Base-by-base conservation (phyloP, 92 coral and sea anemone species). In the Porites evermanni region DNA sequence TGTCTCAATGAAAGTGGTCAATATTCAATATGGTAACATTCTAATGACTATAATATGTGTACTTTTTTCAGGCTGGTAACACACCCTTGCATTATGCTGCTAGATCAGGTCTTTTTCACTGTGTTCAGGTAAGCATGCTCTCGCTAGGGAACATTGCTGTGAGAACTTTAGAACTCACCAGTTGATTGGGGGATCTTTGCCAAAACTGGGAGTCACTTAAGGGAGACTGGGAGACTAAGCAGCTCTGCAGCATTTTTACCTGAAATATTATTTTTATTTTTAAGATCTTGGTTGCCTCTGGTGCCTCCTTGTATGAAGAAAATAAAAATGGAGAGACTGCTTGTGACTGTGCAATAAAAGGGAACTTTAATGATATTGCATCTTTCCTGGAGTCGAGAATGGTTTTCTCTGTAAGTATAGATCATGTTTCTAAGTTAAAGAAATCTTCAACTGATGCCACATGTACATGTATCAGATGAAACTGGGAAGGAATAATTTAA, bases 51-150 rank as follows among this genome's bases (percentile, higher is more conserved):
- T 11, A 56, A 56, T 56, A 1, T 56, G 12, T 56, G 38, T 14
- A 47, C 16, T 29, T 64, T 52, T 87, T 82, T 64, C 74, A 96
- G 98, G 88, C 88, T 67, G 93, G 94, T 18, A 97, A 97, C 84
- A 95, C 99, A 52, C 94, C 98, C 20, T 93, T 97, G 9, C 99
- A 97, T 26, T 97, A 92, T 88, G 98, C 99, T 77, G 97, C 99
- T 16, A 64, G 79, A 67, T 95, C 98, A 64, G 99, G 99, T 3
- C 92, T 97, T 24, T 75, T 85, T 63, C 95, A 95, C 23, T 97
- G 99, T 92, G 96, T 97, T 7, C 96, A 97, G 97, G 99, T 95
- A 70, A 8, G 84, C 47, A 38, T 38, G 47, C 32, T 38, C 47
- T 38, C 4, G 47, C 47, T 38, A 38, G 47, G 47, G 47, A 38